Percentiles rank a stretch among this genome's conserved stretches.
These are phyloP conservation scores for Aldabrachelys gigantea DNA, from an alignment of 2,113 vertebrate genomes.

Conservation along the genomic window DNA sequence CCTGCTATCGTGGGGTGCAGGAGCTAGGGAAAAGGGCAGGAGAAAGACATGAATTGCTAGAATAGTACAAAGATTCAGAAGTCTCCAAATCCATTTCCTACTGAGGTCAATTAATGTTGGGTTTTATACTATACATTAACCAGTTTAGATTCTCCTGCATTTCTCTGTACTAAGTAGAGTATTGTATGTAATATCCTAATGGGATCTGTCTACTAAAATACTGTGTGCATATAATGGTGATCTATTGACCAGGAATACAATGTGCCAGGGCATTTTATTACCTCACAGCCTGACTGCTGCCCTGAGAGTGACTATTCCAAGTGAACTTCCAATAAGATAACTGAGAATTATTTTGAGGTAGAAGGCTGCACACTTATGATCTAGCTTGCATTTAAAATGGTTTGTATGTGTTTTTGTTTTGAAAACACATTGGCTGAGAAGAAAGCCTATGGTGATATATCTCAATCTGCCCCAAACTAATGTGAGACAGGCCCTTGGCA, in stretches of 20 bases:
- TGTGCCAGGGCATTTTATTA: not conserved
- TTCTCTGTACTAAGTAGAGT: not conserved
- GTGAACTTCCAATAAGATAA: not conserved
- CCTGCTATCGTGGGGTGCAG: not conserved
- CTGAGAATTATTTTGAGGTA: not conserved
- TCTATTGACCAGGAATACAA: not conserved
- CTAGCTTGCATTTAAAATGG: not conserved
- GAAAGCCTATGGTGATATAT: not conserved
- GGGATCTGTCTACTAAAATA: not conserved
- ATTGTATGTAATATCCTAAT: not conserved
- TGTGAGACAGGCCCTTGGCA: not conserved
- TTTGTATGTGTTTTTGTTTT: no score
- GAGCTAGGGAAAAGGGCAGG: not conserved
- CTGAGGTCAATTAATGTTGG: not conserved
- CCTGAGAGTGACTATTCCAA: conserved; percentile 3
- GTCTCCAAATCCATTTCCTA: not conserved
- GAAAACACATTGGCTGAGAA: not conserved
- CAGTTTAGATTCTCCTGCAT: not conserved
- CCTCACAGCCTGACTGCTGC: not conserved
- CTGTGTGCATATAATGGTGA: not conserved
- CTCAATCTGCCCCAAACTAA: not conserved
- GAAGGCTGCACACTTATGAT: not conserved
- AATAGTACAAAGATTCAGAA: not conserved
- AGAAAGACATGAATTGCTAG: conserved; percentile 4
- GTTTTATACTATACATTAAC: not conserved